Base-by-base conservation (phyloP, 2,888 invertebrate species). In the Cheilosia pagana region DNA sequence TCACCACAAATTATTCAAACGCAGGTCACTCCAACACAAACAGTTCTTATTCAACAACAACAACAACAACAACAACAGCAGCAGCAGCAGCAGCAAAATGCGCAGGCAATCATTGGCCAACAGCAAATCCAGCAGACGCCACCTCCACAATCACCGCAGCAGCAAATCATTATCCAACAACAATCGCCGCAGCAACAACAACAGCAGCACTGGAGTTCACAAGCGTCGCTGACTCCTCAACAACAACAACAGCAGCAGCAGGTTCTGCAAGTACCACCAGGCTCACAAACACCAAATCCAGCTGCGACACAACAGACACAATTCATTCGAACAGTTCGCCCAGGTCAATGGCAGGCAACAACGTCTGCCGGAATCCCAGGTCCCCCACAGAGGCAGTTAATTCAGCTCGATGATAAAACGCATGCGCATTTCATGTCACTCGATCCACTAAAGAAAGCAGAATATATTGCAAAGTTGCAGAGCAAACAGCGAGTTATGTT, bases 371-470 rank as follows among this genome's bases (percentile, higher is more conserved):
- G 81, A 21, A 72, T 81, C 2, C 87, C 85, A 16, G 89, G 89
- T 35, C 63, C 89, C 50, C 93, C 93, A 3, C 93, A 93, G 86
- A 92, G 95, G 0, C 96, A 96, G 89, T 93, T 95, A 75, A 97
- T 97, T 79, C 96, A 96, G 87, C 91, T 97, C 87, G 96, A 97
- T 88, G 96, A 96, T 0, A 96, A 96, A 88, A 96, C 96, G 0
- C 96, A 96, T 89, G 96, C 96, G 12, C 96, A 96, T 88, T 92
- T 96, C 55, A 96, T 96, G 89, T 96, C 96, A 19, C 94, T 96
- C 94, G 96, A 96, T 88, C 96, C 96, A 0, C 94, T 95, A 85
- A 96, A 96, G 88, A 93, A 96, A 48, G 95, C 96, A 1, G 94
- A 96, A 90, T 96, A 96, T 87, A 95, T 96, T 5, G 95, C 96